Conservation (phyloP, 1,140 invertebrate genomes). For the Arctopsyche grandis region DNA sequence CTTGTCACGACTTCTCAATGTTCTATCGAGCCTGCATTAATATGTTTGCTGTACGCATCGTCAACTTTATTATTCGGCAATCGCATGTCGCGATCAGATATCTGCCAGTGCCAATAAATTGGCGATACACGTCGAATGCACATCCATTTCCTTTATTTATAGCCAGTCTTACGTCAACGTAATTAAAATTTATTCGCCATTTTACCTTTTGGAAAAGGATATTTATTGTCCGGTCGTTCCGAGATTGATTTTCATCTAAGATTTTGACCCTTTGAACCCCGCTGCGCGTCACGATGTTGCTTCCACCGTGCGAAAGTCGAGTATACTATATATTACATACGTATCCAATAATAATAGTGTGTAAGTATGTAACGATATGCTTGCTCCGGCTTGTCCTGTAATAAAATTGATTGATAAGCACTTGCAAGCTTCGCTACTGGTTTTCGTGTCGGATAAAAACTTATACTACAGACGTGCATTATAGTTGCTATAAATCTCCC, state of each 20-base stretch:
- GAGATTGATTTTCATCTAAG: no score
- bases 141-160: not conserved
- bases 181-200: conserved; percentile 15
- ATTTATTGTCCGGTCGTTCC: no score
- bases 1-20: no score
- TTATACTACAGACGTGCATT: not conserved
- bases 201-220: not conserved
- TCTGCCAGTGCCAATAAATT: no score
- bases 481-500: conserved; percentile 14
- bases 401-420: conserved; percentile 26
- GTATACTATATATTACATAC: not conserved
- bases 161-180: not conserved
- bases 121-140: not conserved
- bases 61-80: no score
- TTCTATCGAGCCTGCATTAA: no score
- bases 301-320: not conserved
- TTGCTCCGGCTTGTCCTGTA: not conserved
- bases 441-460: conserved; percentile 10
- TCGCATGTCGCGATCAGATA: not conserved
- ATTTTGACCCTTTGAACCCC: not conserved
- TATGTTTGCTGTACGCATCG: no score
- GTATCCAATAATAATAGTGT: no score
- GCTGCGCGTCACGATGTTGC: not conserved
- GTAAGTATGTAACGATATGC: no score
- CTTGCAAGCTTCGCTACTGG: conserved; percentile 12